phyloP scores from a whole-genome alignment of 2,888 invertebrate genomes.

The Dryocosmus kuriphilus region DNA sequence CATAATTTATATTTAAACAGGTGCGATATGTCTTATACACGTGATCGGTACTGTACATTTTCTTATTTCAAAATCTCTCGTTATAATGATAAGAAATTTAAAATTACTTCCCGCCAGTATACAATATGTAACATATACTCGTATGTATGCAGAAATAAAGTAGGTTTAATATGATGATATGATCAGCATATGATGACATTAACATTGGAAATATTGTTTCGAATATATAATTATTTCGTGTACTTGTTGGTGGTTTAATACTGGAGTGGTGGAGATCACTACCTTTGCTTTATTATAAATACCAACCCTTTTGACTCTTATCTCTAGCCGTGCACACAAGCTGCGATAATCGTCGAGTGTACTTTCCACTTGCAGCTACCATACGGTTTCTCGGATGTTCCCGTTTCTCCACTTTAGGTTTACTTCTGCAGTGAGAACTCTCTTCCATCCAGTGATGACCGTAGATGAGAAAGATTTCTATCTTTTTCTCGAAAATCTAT shows the following conservation, averaged over 20 bases:
- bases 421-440: not conserved
- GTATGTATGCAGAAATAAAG: no score
- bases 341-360: constrained; percentile 27
- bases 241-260: not conserved
- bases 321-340: constrained; percentile 17
- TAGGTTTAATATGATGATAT: no score
- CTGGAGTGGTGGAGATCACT: not conserved
- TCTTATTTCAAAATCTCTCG: no score
- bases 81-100: no score
- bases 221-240: not conserved
- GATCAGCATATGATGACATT: not conserved
- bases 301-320: constrained; percentile 30
- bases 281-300: constrained; percentile 8
- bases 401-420: constrained; percentile 30
- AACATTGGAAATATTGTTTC: not conserved
- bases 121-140: no score
- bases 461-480: not conserved
- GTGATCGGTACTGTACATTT: no score
- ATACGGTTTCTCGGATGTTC: constrained; percentile 30
- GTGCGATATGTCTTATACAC: no score
- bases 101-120: no score
- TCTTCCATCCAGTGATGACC: not conserved
- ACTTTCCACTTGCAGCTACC: constrained; percentile 37
- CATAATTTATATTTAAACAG: no score
- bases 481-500: not conserved